Base-by-base conservation (phyloP, 2,888 invertebrate genomes). In the Cotesia congregata region DNA sequence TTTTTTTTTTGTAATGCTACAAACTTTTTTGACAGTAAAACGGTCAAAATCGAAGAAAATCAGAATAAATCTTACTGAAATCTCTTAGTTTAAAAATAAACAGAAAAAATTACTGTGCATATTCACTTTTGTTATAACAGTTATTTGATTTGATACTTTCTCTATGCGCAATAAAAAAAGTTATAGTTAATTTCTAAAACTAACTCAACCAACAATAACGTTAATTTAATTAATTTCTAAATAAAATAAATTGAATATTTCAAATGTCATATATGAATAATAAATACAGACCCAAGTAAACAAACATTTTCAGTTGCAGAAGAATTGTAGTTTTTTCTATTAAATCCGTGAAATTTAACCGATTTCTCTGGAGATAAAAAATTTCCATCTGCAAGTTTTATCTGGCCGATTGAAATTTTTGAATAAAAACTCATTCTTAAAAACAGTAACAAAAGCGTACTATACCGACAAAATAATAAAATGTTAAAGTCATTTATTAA, bases 271-370 rank as follows among this genome's bases (percentile, higher is more conserved):
- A 40, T 2, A 59, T n/a, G 38, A 62, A 67, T 12, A 50, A 12
- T 9, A n/a, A 62, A 4, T 62, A 77, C 77, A 64, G 39, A 77
- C 77, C 77, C 71, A 17, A 77, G 72, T 64, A 77, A 69, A 20
- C 41, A 70, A 39, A 15, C 60, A 59, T 75, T 61, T 17, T 72
- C 77, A 40, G 17, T 7, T 68, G 40, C n/a, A 39, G 72, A n/a
- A 2, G 60, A 9, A 75, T 68, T 50, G 12, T 12, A 12, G 9
- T 50, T 17, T 12, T 70, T 60, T n/a, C 59, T 41, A 74, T 40
- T 39, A 39, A 38, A 60, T 5, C 67, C 60, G 4, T 67, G 71
- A 39, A 71, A 74, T 67, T 71, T 74, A 1, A 7, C 20, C 1
- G n/a, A 15, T 60, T 74, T 77, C 61, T 38, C 72, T 9, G 74